Evolutionary conservation across 2,888 invertebrate genomes (phyloP).

Genomic region (Andrena flavipes): DNA sequence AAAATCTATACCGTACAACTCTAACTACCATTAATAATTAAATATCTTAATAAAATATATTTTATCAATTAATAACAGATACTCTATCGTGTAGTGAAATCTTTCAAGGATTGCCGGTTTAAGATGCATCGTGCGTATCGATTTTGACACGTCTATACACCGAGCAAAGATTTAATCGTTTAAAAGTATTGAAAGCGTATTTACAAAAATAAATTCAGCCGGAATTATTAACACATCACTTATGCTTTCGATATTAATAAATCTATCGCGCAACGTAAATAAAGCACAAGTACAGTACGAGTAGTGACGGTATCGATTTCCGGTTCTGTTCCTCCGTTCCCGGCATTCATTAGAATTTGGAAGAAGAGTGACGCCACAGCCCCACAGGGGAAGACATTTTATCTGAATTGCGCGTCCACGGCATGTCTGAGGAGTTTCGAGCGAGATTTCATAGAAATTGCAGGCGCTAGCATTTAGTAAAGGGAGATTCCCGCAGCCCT

Average conservation of each 20-base stretch:
- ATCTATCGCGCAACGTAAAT: constrained; percentile 5
- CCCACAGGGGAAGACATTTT: constrained; percentile 66
- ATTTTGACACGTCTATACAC: neutral
- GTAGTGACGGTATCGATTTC: constrained; percentile 45
- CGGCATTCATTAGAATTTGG: constrained; percentile 45
- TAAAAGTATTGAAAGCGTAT: constrained; percentile 5
- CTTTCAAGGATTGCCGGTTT: constrained; percentile 10
- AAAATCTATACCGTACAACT: neutral
- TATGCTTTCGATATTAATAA: constrained; percentile 11
- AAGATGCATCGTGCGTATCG: neutral
- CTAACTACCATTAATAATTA: too few species aligned
- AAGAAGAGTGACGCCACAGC: constrained; percentile 67
- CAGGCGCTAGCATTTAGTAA: neutral
- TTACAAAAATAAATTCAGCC: neutral
- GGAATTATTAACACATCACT: constrained; percentile 12
- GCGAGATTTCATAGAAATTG: constrained; percentile 8
- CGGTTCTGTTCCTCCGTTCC: constrained; percentile 66
- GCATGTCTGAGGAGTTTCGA: constrained; percentile 29
- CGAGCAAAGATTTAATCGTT: neutral
- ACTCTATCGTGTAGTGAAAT: neutral
- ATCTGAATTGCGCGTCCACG: constrained; percentile 55
- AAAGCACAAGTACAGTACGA: constrained; percentile 10
- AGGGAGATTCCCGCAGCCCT: neutral
- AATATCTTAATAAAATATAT: neutral
- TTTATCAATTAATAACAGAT: neutral